Evolutionary conservation across 2,113 vertebrate species (phyloP).

Genomic region (Euleptes europaea): DNA sequence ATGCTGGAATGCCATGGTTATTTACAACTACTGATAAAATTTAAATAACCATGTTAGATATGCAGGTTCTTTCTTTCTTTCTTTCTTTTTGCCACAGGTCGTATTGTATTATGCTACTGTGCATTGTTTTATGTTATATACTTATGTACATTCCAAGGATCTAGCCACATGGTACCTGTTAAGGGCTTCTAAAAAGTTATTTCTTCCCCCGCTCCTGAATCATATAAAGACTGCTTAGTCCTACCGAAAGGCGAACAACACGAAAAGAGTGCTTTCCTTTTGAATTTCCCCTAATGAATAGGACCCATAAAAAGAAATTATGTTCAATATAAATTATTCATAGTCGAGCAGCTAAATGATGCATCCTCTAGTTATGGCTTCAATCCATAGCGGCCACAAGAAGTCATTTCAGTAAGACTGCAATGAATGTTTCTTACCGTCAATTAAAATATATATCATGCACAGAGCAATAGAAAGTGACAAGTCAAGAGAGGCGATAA

Average conservation of each 20-base stretch:
- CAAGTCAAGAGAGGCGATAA: conserved; percentile 42
- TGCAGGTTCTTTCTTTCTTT: background rate
- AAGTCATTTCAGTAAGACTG: conserved; percentile 34
- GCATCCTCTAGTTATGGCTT: conserved; percentile 39
- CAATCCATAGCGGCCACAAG: conserved; percentile 45
- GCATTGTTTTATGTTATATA: conserved; percentile 6
- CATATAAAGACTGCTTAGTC: conserved; percentile 22
- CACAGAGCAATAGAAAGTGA: conserved; percentile 47
- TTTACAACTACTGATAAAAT: background rate
- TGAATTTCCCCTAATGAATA: conserved; percentile 40
- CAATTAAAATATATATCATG: conserved; percentile 63
- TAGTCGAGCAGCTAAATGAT: conserved; percentile 38
- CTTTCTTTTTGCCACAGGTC: background rate
- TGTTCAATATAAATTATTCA: conserved; percentile 53
- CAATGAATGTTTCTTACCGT: conserved; percentile 50
- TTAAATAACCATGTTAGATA: background rate
- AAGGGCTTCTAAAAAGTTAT: background rate
- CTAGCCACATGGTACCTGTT: conserved; percentile 11
- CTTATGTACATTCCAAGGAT: conserved; percentile 17
- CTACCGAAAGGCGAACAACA: background rate
- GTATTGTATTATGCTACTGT: background rate
- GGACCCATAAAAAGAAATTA: conserved; percentile 45
- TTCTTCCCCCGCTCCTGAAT: conserved; percentile 23
- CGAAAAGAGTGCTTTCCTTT: conserved; percentile 5
- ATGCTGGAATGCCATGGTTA: background rate